Percentiles rank a stretch among this genome's conserved stretches.
phyloP scores from a whole-genome alignment of 2,797 vertebrate species.

The Manis pentadactyla region DNA sequence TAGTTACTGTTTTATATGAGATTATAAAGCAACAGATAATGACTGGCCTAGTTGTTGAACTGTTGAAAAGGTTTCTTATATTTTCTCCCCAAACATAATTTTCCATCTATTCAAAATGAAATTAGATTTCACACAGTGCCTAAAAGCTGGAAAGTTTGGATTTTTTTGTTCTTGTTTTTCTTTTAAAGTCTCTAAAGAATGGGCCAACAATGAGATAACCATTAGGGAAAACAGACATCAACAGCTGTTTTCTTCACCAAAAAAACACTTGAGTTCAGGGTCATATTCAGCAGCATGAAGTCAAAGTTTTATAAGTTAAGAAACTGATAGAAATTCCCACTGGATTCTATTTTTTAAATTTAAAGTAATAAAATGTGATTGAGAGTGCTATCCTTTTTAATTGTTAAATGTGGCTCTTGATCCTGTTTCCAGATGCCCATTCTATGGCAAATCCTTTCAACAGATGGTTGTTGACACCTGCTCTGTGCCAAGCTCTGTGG shows the following conservation, averaged over 20 bases:
- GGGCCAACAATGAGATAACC: constrained; percentile 11
- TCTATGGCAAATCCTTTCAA: neutral
- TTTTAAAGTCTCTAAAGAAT: constrained; percentile 13
- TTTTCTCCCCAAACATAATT: neutral
- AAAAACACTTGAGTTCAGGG: neutral
- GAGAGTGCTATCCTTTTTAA: neutral
- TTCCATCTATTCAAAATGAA: constrained; percentile 23
- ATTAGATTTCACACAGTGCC: neutral
- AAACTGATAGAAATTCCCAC: neutral
- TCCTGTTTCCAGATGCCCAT: neutral
- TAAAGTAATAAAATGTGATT: constrained; percentile 19
- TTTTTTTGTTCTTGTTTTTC: constrained; percentile 14
- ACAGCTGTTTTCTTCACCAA: constrained; percentile 36
- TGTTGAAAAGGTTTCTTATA: neutral
- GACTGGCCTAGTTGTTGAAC: neutral
- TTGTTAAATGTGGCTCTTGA: neutral
- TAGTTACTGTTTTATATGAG: neutral
- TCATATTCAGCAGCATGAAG: neutral
- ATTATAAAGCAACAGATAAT: constrained; percentile 16
- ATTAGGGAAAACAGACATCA: neutral
- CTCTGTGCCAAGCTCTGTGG: rapidly evolving
- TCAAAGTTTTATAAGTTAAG: neutral
- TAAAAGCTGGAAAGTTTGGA: neutral
- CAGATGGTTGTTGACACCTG: neutral
- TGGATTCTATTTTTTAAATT: neutral